phyloP scores from a whole-genome alignment of 2,797 vertebrate species.

The Holocentrus rufus region DNA sequence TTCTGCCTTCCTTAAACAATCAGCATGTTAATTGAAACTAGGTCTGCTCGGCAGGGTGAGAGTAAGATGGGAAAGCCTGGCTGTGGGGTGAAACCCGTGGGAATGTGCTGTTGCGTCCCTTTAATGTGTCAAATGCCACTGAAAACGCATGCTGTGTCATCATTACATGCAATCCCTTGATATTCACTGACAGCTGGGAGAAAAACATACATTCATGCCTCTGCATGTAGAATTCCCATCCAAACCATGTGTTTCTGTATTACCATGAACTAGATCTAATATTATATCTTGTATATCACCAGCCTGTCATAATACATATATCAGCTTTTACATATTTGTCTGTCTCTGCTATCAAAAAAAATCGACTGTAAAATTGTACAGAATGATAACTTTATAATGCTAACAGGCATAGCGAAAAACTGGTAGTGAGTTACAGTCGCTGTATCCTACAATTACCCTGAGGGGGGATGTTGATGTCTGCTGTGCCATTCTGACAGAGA shows the following conservation, averaged over 20 bases:
- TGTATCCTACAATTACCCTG: not conserved
- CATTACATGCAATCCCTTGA: slow-evolving; percentile 8
- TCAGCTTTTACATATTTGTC: slow-evolving; percentile 27
- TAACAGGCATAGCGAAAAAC: slow-evolving; percentile 9
- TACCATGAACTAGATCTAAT: slow-evolving; percentile 22
- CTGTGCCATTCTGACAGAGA: slow-evolving; percentile 1
- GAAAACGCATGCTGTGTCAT: slow-evolving; percentile 33
- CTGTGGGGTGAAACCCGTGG: slow-evolving; percentile 11
- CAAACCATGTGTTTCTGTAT: slow-evolving; percentile 37
- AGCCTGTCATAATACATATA: slow-evolving; percentile 33
- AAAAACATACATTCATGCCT: slow-evolving; percentile 22
- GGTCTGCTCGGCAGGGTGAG: slow-evolving; percentile 22
- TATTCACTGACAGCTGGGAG: slow-evolving; percentile 5
- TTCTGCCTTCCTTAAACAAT: slow-evolving; percentile 52
- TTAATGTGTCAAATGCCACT: slow-evolving; percentile 37
- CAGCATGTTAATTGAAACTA: slow-evolving; percentile 29
- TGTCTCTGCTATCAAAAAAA: not conserved
- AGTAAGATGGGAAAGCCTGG: slow-evolving; percentile 21
- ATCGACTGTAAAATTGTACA: slow-evolving; percentile 19
- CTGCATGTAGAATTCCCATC: slow-evolving; percentile 20
- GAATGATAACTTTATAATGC: slow-evolving; percentile 10
- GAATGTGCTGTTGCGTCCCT: slow-evolving; percentile 15
- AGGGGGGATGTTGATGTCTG: slow-evolving; percentile 21
- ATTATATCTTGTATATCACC: slow-evolving; percentile 10
- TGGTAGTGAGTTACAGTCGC: slow-evolving; percentile 13